Percentiles rank a stretch among this genome's conserved stretches.
Conservation (phyloP, 2,113 vertebrate species). For the Sebastes schlegelii region DNA sequence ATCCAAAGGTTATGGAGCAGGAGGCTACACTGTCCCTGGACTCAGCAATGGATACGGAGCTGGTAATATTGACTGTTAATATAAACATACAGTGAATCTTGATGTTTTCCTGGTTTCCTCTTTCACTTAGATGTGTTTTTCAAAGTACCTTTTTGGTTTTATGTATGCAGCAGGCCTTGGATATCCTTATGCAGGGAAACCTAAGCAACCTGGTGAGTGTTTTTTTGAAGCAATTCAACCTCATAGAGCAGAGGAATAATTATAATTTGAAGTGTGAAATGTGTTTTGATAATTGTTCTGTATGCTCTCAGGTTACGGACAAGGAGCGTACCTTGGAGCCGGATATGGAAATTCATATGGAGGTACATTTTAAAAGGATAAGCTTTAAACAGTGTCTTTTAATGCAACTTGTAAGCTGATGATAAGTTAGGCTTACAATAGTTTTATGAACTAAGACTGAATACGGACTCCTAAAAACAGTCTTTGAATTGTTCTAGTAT, state of each 20-base stretch:
- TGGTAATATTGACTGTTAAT: constrained; percentile 52
- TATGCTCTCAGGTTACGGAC: constrained; percentile 65
- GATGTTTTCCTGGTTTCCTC: not conserved
- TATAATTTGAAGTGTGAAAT: not conserved
- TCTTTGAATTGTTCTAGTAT: not conserved
- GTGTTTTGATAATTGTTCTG: not conserved
- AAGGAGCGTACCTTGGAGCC: constrained; percentile 54
- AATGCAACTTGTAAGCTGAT: not conserved
- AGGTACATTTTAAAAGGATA: constrained; percentile 42
- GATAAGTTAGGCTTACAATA: not conserved
- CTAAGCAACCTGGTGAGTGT: constrained; percentile 51
- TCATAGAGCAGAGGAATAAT: not conserved
- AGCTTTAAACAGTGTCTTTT: not conserved
- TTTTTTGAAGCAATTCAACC: not conserved
- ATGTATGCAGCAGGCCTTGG: constrained; percentile 31
- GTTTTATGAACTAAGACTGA: not conserved
- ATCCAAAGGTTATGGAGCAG: constrained; percentile 56
- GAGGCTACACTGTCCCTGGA: constrained; percentile 47
- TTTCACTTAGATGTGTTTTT: not conserved
- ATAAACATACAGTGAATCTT: not conserved
- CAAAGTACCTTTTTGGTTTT: not conserved
- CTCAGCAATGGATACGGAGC: constrained; percentile 58
- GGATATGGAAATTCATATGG: constrained; percentile 64
- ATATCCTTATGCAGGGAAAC: constrained; percentile 64
- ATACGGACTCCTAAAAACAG: not conserved